A percentile compares a stretch with the other conserved stretches of the same genome.
phyloP scores from a whole-genome alignment of 2,888 invertebrate species.

The Polylopha cassiicola region DNA sequence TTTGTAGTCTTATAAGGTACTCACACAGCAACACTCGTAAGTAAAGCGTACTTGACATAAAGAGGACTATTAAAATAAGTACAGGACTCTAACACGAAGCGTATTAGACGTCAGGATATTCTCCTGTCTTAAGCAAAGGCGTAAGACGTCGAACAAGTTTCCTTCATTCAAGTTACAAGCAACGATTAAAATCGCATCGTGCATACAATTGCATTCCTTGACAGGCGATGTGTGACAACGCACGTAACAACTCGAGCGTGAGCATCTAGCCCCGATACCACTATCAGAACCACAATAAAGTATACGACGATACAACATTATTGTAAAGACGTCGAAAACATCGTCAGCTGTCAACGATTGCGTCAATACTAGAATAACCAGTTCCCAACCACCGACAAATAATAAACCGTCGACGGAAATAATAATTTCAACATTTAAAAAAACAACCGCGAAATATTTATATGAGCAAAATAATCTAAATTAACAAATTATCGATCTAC shows the following conservation, averaged over 20 bases:
- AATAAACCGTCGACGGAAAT: slow-evolving; percentile 15
- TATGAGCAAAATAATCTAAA: slow-evolving; percentile 40
- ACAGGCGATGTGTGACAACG: slow-evolving; percentile 52
- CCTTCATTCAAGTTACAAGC: too few species aligned
- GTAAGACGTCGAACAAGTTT: too few species aligned
- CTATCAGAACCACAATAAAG: slow-evolving; percentile 36
- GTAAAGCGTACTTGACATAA: too few species aligned
- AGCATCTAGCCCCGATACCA: slow-evolving; percentile 36
- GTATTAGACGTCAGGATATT: too few species aligned
- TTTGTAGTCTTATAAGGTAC: slow-evolving; percentile 9
- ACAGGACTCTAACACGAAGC: too few species aligned
- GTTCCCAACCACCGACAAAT: slow-evolving; percentile 27
- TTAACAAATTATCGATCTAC: slow-evolving; percentile 64
- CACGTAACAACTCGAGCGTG: slow-evolving; percentile 46
- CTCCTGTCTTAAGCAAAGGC: too few species aligned
- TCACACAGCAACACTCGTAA: too few species aligned
- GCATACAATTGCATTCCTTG: slow-evolving; percentile 43
- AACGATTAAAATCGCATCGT: slow-evolving; percentile 21
- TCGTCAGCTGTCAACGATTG: slow-evolving; percentile 56
- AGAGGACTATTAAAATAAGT: too few species aligned
- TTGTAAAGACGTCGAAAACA: slow-evolving; percentile 47
- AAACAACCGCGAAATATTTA: slow-evolving; percentile 19
- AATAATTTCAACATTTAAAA: slow-evolving; percentile 20
- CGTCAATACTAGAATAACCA: slow-evolving; percentile 39
- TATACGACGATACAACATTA: slow-evolving; percentile 26